Conservation (phyloP, 2,113 vertebrate species). For the Cichladusa arquata region DNA sequence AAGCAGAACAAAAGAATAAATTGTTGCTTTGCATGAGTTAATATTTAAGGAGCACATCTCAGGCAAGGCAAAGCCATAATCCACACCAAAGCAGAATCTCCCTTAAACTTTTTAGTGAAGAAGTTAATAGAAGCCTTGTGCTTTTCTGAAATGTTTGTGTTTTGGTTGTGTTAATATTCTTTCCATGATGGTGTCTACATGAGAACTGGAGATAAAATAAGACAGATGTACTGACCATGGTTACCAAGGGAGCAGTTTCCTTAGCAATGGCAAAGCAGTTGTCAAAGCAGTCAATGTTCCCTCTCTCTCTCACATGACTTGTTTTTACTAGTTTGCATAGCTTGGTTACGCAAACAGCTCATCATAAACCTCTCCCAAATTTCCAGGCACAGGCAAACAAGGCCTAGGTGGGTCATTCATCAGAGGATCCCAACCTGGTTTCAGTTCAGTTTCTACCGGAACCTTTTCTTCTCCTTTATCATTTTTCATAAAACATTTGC, state of each 20-base stretch:
- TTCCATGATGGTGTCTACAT: constrained; percentile 61
- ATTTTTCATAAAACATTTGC: not conserved
- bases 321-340: constrained; percentile 68
- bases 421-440: not conserved
- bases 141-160: constrained; percentile 40
- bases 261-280: constrained; percentile 75
- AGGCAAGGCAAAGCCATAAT: not conserved
- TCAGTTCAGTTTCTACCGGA: not conserved
- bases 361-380: constrained; percentile 21
- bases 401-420: constrained; percentile 17
- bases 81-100: constrained; percentile 36
- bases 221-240: constrained; percentile 79
- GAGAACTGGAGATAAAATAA: constrained; percentile 73
- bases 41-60: not conserved
- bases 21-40: constrained; percentile 41
- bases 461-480: not conserved
- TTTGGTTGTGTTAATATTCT: constrained; percentile 63
- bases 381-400: not conserved
- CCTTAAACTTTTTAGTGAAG: constrained; percentile 37
- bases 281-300: constrained; percentile 70
- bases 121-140: constrained; percentile 33
- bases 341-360: constrained; percentile 55
- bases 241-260: constrained; percentile 83
- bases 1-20: constrained; percentile 8
- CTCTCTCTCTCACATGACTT: constrained; percentile 55